phyloP scores from a whole-genome alignment of 2,113 vertebrate genomes.

The Etheostoma spectabile region DNA sequence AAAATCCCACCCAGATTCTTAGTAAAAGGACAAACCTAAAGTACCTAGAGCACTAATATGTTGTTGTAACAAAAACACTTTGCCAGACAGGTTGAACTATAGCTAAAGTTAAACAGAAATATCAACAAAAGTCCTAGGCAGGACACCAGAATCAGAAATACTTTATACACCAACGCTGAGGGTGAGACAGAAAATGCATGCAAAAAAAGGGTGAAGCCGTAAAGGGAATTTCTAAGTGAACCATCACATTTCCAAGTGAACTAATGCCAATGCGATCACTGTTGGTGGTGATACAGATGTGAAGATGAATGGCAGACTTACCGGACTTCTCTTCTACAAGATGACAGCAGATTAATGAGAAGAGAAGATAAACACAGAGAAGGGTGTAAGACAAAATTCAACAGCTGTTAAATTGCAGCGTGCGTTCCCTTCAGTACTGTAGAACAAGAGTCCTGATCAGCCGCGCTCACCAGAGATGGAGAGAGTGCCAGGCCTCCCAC shows the following conservation, averaged over 20 bases:
- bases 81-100: slow-evolving; percentile 67
- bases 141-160: too few species aligned
- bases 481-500: slow-evolving; percentile 95
- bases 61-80: slow-evolving; percentile 29
- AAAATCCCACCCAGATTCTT: too few species aligned
- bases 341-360: slow-evolving; percentile 57
- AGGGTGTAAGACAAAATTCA: slow-evolving; percentile 30
- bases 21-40: too few species aligned
- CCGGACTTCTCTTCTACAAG: slow-evolving; percentile 95
- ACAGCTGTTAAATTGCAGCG: neutral
- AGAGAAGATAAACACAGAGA: slow-evolving; percentile 44
- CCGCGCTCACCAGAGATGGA: slow-evolving; percentile 92
- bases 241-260: slow-evolving; percentile 4
- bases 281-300: slow-evolving; percentile 10
- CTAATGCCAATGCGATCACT: slow-evolving; percentile 55
- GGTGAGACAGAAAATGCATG: slow-evolving; percentile 33
- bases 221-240: neutral
- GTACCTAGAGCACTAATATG: too few species aligned
- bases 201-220: neutral
- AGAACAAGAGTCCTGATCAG: slow-evolving; percentile 20
- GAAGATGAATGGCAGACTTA: slow-evolving; percentile 81
- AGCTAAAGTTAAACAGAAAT: slow-evolving; percentile 43
- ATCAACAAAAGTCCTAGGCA: neutral
- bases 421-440: neutral
- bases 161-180: neutral